Evolutionary conservation across 2,113 vertebrate genomes (phyloP), one percentile per base, ranked within the genome.

Genomic region (Phylloscopus trochilus): DNA sequence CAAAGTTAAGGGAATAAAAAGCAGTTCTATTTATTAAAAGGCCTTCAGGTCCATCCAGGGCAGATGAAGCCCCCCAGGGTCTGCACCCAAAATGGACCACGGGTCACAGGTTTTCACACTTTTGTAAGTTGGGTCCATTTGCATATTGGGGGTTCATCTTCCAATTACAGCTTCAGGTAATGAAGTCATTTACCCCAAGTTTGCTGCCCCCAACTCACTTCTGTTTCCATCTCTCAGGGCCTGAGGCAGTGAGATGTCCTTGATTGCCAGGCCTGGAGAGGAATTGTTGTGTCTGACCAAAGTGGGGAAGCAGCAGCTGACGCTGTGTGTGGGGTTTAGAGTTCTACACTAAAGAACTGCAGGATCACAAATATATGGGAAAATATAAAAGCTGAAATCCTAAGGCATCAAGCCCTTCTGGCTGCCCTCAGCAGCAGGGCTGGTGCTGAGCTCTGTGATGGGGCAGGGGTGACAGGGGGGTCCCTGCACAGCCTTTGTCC

Each of bases 31-130:
- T 77, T 62, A 62, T 15, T 51, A 13, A 39, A 62, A 17, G 9
- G 22, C 16, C 10, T 51, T 51, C 46, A 62, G 58, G 35, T 33
- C 7, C 6, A 15, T 67, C 3, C 2, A 0, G 1, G 31, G 11
- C 31, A 66, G 12, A 24, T 0, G 0, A 14, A 44, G 2, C 24
- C 2, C 3, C 24, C 9, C n/a, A 44, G 16, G 15, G 13, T 2
- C 17, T 55, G 0, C 33, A 66, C 26, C 11, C 20, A 44, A 7
- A 55, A 44, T 53, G 39, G 39, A 15, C 1, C 4, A 3, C 1
- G 4, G 3, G 12, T 37, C 20, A 7, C 1, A 0, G 15, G 15
- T 55, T 53, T 78, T 10, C 39, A 66, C 49, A 30, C 9, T 31
- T 66, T 24, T 15, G 4, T 55, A 14, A 23, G 2, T 66, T 35